Evolutionary conservation across 2,113 vertebrate species (phyloP).

Genomic region (Tonatia bakeri): DNA sequence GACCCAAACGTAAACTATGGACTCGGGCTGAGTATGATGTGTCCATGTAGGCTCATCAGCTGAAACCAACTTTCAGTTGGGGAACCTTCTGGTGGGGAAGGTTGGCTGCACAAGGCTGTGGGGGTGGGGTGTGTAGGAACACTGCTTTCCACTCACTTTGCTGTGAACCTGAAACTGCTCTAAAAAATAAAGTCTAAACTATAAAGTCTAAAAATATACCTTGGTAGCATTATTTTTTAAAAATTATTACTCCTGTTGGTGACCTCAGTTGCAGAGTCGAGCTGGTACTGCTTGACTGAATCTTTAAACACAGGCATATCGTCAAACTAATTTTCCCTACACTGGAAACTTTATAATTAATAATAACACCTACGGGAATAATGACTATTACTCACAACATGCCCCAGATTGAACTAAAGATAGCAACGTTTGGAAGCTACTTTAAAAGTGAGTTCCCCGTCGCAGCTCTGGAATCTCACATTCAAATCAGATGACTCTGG

Average conservation of each 20-base stretch:
- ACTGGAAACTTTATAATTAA: not conserved
- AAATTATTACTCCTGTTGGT: not conserved
- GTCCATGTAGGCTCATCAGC: not conserved
- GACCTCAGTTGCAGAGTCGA: not conserved
- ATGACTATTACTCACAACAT: not conserved
- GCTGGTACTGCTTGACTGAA: not conserved
- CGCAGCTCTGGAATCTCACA: not conserved
- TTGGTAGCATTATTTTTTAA: not conserved
- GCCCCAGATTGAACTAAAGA: not conserved
- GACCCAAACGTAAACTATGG: not conserved
- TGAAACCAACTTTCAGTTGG: not conserved
- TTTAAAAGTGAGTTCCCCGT: not conserved
- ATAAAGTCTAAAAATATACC: not conserved
- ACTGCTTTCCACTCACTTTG: not conserved
- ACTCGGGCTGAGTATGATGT: not conserved
- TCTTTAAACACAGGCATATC: not conserved
- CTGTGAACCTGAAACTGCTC: not conserved
- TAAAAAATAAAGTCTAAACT: not conserved
- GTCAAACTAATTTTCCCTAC: not conserved
- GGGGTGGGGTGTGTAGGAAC: not conserved
- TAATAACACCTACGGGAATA: not conserved
- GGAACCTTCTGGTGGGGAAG: not conserved
- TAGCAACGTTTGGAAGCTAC: not conserved
- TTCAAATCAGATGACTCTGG: not conserved
- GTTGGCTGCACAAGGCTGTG: too few species aligned